phyloP scores from a whole-genome alignment of 2,888 invertebrate species.

The Agonum fuliginosum region DNA sequence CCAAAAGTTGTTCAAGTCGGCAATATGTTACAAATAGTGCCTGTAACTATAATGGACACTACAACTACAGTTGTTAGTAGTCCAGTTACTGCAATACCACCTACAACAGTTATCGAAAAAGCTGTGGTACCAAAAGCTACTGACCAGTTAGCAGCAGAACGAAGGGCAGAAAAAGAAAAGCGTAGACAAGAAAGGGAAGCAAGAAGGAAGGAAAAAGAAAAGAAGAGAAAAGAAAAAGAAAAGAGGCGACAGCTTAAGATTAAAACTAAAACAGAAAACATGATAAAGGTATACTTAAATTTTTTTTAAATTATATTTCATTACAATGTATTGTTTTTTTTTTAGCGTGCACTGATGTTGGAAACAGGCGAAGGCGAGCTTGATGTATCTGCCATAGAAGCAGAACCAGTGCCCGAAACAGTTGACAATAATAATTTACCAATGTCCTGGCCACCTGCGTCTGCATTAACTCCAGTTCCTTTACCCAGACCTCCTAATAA shows the following conservation, averaged over 20 bases:
- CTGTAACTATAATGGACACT: conserved; percentile 69
- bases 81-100: conserved; percentile 17
- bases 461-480: conserved; percentile 64
- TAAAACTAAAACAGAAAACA: conserved; percentile 70
- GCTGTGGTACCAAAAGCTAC: conserved; percentile 50
- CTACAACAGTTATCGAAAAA: conserved; percentile 44
- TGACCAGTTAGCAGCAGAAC: conserved; percentile 65
- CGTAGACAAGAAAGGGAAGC: conserved; percentile 69
- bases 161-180: conserved; percentile 69
- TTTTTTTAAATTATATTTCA: neutral
- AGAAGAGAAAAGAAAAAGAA: conserved; percentile 69
- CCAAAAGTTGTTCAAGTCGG: conserved; percentile 74
- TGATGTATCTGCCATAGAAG: conserved; percentile 45
- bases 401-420: conserved; percentile 60
- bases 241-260: conserved; percentile 69
- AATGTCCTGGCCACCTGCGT: conserved; percentile 68
- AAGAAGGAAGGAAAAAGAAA: conserved; percentile 70
- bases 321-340: conserved; percentile 26
- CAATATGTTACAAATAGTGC: conserved; percentile 78
- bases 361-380: conserved; percentile 62
- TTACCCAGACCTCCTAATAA: conserved; percentile 73
- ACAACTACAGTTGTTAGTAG: neutral
- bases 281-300: conserved; percentile 70
- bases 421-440: conserved; percentile 62
- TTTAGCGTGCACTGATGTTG: conserved; percentile 62